Conservation (phyloP, 2,888 invertebrate genomes). For the Hypercompe scribonia region DNA sequence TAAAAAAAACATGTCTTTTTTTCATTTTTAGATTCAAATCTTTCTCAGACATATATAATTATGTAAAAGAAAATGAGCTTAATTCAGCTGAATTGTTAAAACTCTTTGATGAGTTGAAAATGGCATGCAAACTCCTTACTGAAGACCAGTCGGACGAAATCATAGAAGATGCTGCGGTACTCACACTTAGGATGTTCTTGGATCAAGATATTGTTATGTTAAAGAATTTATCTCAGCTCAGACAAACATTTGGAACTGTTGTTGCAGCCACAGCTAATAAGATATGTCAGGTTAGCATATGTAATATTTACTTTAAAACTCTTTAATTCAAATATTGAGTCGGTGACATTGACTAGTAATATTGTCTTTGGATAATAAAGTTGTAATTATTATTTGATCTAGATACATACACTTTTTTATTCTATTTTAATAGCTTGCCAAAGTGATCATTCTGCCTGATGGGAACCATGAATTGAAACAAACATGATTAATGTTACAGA, state of each 20-base stretch:
- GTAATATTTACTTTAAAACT: background rate
- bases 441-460: no score
- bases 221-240: conserved; percentile 86
- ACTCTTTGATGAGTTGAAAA: conserved; percentile 65
- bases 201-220: conserved; percentile 87
- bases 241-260: conserved; percentile 87
- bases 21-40: conserved; percentile 75
- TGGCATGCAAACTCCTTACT: conserved; percentile 74
- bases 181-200: conserved; percentile 87
- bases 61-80: conserved; percentile 73
- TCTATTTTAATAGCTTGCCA: no score
- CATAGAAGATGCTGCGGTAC: conserved; percentile 88
- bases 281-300: conserved; percentile 83
- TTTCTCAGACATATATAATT: conserved; percentile 81
- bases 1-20: no score
- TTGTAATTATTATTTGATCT: no score
- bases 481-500: no score
- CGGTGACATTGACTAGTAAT: no score
- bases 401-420: no score
- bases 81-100: conserved; percentile 68
- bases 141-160: conserved; percentile 87
- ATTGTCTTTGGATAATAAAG: no score
- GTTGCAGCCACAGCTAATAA: conserved; percentile 83
- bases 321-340: no score
- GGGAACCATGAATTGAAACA: no score